Evolutionary conservation across 2,888 invertebrate genomes (phyloP), one percentile per base, ranked within the genome.

Genomic region (Pterostichus madidus): DNA sequence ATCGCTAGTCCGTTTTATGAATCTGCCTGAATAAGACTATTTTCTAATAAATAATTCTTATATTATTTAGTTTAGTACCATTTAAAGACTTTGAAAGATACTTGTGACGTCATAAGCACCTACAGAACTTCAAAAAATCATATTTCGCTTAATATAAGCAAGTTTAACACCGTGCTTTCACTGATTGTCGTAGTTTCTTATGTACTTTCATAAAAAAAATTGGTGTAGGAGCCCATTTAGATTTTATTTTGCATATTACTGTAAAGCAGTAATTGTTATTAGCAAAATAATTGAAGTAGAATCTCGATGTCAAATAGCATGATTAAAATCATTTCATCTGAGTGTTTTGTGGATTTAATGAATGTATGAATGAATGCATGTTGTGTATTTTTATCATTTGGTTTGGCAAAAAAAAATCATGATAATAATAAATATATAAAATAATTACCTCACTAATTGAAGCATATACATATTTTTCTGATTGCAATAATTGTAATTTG

Each of bases 241-340:
- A 49, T 17, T 71, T 71, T 71, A 44, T 39, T 71, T 71, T 71
- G 11, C 39, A 44, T 71, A 44, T 71, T 71, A 44, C 44, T 71
- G 44, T 44, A 3, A 8, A 17, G 17, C 17, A 56, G 56, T 17
- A 17, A 56, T 17, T 17, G 39, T 17, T 71, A 44, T n/a, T 44
- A 44, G 11, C 15, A 71, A 15, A 39, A 44, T 24, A 64, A 7
- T 10, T 44, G 5, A 39, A 44, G 68, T 71, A 71, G 68, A 31
- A 35, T 71, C 32, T 71, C 39, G 44, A 71, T 71, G 68, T 71
- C 15, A 64, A 64, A 44, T 71, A 44, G 68, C 68, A 71, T 71
- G 68, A 39, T 71, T 71, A 44, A 1, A 44, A 44, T 11, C 17
- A 49, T 32, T 13, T 64, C n/a, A 64, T 17, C n/a, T 56, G 15